Evolutionary conservation across 2,797 vertebrate genomes (phyloP), one percentile per base, ranked within the genome.

Genomic region (Simalia tracyae): DNA sequence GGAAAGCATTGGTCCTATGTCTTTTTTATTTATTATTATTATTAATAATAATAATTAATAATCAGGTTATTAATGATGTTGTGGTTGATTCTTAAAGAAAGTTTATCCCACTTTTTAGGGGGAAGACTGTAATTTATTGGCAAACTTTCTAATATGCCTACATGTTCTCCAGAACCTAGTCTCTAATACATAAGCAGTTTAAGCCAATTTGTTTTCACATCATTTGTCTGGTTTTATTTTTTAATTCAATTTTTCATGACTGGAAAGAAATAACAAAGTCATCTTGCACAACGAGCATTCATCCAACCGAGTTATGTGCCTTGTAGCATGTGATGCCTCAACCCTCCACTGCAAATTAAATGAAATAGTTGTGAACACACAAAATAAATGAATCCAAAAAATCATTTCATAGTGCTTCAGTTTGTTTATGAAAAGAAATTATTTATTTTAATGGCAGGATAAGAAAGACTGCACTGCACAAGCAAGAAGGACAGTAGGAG

Each of bases 361-460:
- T 87, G 90, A 87, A 92, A 90, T 90, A 92, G 89, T 90, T 90
- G 92, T 46, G 56, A 87, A 90, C 72, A 92, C 85, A 84, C 89
- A 64, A 72, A 92, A 92, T 92, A 92, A 92, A 92, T 84, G 85
- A 92, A 92, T 92, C 89, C 68, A 57, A 90, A 92, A 90, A 84
- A 87, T 92, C 85, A 90, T 92, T 92, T 92, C 89, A 88, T 92
- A 68, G 89, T 87, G 68, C 59, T 87, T 92, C 92, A 84, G 88
- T 92, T 87, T 92, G 50, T 92, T 92, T 90, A 90, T 87, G 85
- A 84, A 92, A 90, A 64, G n/a, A 92, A 92, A 87, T 87, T 56
- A 60, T 81, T 68, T 84, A 24, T 31, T 36, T 76, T 60, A 10
- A 84, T 57, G 68, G 50, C 68, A 87, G 26, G 0, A 17, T 28